Base-by-base conservation (phyloP, 1,140 invertebrate genomes). In the Papilio polytes region DNA sequence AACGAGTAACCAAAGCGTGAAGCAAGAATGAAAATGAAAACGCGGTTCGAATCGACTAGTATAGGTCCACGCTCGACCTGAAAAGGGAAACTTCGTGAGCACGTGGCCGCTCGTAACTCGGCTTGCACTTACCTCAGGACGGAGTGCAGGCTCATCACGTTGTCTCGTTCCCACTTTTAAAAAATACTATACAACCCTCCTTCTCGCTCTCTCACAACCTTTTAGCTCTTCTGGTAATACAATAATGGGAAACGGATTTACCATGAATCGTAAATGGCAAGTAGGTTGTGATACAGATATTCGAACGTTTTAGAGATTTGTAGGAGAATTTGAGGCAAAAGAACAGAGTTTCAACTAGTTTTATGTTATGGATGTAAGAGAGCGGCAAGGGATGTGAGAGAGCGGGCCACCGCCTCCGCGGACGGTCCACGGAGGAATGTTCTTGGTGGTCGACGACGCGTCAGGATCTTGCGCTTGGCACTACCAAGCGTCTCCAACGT, bases 81-180 rank as follows among this genome's bases (percentile, higher is more conserved):
- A 88, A 88, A 90, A 86, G 85, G 83, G 85, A 88, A 88, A 89
- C 85, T 89, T 88, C 82, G 44, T 63, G 83, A 92, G 85, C 93
- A 94, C 92, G 93, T 94, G 92, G 88, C 89, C 83, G 72, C 82
- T 86, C 85, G 77, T 66, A 63, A 78, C 77, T 8, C 44, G 87
- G 91, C 89, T 86, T 87, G 88, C 90, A 94, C 93, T 94, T 91
- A 94, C 93, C 93, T 93, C 89, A 85, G 63, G 74, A 86, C 87
- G 86, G 80, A 90, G 89, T 90, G 89, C 81, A 83, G 89, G 83
- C 84, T 85, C 93, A 94, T 94, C 82, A 70, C 86, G 83, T 80
- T 87, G 89, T 91, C 92, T 94, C 93, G 92, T 93, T 94, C 89
- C 93, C 92, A 94, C 93, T 94, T 94, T 93, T 89, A 85, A 93